Base-by-base conservation (phyloP, 2,888 invertebrate species). In the Priocnemis perturbator region DNA sequence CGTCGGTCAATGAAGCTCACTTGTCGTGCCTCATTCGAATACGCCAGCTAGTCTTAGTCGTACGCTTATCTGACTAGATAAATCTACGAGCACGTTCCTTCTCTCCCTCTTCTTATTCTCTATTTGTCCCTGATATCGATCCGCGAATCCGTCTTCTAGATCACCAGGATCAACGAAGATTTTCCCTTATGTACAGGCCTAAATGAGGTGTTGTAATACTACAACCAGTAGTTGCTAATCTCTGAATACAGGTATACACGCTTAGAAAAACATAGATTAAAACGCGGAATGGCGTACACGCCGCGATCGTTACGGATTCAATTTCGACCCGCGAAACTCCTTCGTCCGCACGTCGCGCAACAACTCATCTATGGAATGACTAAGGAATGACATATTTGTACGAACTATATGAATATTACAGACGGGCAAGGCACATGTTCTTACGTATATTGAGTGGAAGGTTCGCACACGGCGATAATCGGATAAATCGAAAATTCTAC, bases 41-140 rank as follows among this genome's bases (percentile, higher is more conserved):
- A 67, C 67, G 55, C 21, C 70, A 61, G 17, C 47, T 68, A 70
- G 44, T 37, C 64, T 57, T 7, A 45, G 44, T 30, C 58, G 59
- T 69, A 71, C 64, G 55, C 68, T 67, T 63, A 64, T 71, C 73
- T 80, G 81, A 81, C 79, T 81, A 81, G 81, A 81, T 78, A 64
- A 75, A 64, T 69, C 69, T 73, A 50, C 59, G 19, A 5, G 50
- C 50, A 50, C 50, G 50, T 50, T 14, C 19, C 50, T 50, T 23
- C 26, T 57, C 56, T 60, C 58, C 20, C 30, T 60, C 50, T 19
- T 56, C 61, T 47, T 23, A 47, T 14, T 1, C 30, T 68, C 66
- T 53, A 37, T 37, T 37, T 37, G 37, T 37, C 37, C 37, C 37
- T 37, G 37, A 37, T 37, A 37, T 37, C 37, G 37, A 37, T 37